Evolutionary conservation across 2,113 vertebrate genomes (phyloP).

Genomic region (Serilophus lunatus): DNA sequence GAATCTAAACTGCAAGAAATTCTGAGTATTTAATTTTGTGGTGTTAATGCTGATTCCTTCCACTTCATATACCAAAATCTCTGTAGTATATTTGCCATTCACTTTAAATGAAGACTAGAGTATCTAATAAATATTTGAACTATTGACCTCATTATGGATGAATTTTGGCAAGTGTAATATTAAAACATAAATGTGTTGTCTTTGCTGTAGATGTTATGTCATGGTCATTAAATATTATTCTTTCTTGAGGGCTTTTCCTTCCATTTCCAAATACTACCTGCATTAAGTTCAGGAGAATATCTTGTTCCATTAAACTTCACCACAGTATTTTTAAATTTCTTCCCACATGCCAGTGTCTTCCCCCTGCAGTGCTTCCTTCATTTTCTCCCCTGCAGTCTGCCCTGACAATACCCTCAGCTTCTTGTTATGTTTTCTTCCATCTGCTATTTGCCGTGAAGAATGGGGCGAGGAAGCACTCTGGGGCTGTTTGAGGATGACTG

Average conservation of each 20-base stretch:
- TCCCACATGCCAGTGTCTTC: neutral
- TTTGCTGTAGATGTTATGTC: neutral
- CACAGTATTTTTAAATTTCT: neutral
- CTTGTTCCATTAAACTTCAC: neutral
- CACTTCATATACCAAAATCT: neutral
- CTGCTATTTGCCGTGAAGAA: neutral
- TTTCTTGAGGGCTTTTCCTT: neutral
- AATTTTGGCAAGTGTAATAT: neutral
- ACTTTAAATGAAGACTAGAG: neutral
- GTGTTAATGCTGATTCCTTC: neutral
- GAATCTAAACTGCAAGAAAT: neutral
- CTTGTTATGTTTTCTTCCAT: neutral
- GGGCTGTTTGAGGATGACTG: neutral
- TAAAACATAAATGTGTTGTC: neutral
- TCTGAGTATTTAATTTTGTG: neutral
- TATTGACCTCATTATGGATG: neutral
- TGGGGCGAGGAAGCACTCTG: accelerated
- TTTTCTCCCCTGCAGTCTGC: neutral
- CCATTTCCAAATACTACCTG: neutral
- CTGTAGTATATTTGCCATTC: neutral
- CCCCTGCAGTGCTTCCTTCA: neutral
- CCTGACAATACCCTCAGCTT: neutral
- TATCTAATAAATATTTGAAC: neutral
- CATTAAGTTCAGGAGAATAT: neutral
- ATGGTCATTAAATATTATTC: neutral